These are phyloP conservation scores for Parochlus steinenii DNA, from an alignment of 2,888 invertebrate genomes.

Conservation along the genomic window DNA sequence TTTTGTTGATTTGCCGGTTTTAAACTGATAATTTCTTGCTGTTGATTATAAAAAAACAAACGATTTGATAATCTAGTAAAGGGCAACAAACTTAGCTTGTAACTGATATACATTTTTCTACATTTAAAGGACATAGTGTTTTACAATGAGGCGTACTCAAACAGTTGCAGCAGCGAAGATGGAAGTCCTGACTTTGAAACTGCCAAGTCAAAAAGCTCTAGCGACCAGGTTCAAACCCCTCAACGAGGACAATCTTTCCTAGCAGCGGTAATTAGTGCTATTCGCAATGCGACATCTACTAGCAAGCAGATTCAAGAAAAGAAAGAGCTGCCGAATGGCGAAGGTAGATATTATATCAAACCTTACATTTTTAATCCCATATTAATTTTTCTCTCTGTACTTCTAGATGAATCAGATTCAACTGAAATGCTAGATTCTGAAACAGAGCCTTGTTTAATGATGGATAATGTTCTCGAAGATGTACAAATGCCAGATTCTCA, in stretches of 20 bases:
- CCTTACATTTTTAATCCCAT: neutral
- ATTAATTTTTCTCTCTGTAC: slow-evolving; percentile 21
- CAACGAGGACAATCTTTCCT: slow-evolving; percentile 50
- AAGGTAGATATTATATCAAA: slow-evolving; percentile 17
- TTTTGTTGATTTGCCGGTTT: too few relatives aligned
- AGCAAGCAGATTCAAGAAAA: slow-evolving; percentile 15
- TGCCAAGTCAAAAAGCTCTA: slow-evolving; percentile 17
- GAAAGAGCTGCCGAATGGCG: slow-evolving; percentile 20
- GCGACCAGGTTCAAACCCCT: slow-evolving; percentile 31
- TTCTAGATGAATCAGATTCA: slow-evolving; percentile 55
- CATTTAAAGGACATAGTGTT: slow-evolving; percentile 49
- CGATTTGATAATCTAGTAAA: too few relatives aligned
- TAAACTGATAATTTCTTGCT: too few relatives aligned
- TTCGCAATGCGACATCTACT: slow-evolving; percentile 36
- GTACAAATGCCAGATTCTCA: slow-evolving; percentile 46
- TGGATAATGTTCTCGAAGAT: slow-evolving; percentile 56
- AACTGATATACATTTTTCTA: slow-evolving; percentile 10
- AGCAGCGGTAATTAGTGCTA: slow-evolving; percentile 54
- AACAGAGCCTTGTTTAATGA: slow-evolving; percentile 67
- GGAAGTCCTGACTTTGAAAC: slow-evolving; percentile 41
- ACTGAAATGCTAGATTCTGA: slow-evolving; percentile 66
- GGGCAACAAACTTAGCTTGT: slow-evolving; percentile 7
- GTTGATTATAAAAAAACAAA: too few relatives aligned
- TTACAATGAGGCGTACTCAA: slow-evolving; percentile 56
- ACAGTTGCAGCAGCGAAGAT: slow-evolving; percentile 53